A percentile compares a stretch with the other conserved stretches of the same genome.
These are phyloP conservation scores for Colletes collaris DNA, from an alignment of 2,888 invertebrate species.

Conservation along the genomic window DNA sequence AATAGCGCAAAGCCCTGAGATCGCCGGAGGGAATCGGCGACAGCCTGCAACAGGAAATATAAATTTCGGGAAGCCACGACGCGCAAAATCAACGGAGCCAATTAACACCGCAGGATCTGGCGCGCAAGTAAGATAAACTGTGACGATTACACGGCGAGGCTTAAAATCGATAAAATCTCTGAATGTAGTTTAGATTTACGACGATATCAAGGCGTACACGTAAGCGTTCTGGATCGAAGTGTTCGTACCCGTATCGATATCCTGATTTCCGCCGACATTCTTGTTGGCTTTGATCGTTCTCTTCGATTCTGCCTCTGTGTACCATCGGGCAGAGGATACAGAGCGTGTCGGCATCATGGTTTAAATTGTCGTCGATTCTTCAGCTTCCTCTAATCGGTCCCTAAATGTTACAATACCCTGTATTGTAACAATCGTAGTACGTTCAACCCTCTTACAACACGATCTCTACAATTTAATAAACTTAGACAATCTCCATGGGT, in stretches of 20 bases:
- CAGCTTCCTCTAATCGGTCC: conserved; percentile 24
- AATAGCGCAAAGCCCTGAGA: background rate
- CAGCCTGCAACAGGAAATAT: conserved; percentile 24
- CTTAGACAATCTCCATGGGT: no score
- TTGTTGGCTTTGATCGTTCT: conserved; percentile 32
- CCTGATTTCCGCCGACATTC: conserved; percentile 48
- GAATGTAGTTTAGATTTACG: conserved; percentile 38
- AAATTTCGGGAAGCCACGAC: conserved; percentile 23
- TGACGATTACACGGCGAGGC: conserved; percentile 11
- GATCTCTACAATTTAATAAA: no score
- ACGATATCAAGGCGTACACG: conserved; percentile 25
- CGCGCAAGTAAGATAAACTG: conserved; percentile 21
- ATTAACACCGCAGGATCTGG: conserved; percentile 30
- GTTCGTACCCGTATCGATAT: conserved; percentile 35
- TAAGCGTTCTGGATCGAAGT: background rate
- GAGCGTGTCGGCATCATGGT: conserved; percentile 55
- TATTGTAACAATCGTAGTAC: no score
- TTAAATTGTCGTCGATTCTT: conserved; percentile 30
- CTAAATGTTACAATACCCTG: background rate
- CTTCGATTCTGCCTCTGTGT: conserved; percentile 17
- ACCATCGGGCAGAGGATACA: conserved; percentile 40
- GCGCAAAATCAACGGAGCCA: conserved; percentile 10
- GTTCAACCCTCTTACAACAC: no score
- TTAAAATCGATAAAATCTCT: conserved; percentile 43
- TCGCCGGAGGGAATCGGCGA: conserved; percentile 4